phyloP scores from a whole-genome alignment of 2,888 invertebrate genomes.

The Drosophila longiperda region DNA sequence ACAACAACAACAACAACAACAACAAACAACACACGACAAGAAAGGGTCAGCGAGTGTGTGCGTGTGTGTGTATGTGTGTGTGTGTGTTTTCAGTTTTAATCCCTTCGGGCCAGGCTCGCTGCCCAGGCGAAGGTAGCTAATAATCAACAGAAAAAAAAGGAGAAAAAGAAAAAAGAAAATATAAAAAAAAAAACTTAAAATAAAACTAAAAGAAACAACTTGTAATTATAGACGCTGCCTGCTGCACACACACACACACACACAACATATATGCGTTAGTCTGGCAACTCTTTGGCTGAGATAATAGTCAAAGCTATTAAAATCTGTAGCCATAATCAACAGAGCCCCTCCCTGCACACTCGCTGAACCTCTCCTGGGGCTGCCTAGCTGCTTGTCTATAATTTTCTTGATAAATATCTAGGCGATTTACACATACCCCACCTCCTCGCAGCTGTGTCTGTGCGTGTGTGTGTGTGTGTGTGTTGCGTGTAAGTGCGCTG shows the following conservation, averaged over 20 bases:
- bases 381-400: constrained; percentile 56
- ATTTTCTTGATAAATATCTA: constrained; percentile 79
- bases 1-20: constrained; percentile 50
- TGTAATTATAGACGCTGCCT: constrained; percentile 55
- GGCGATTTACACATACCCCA: constrained; percentile 66
- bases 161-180: constrained; percentile 5
- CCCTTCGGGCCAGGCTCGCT: constrained; percentile 63
- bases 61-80: constrained; percentile 12
- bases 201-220: constrained; percentile 41
- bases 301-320: constrained; percentile 78
- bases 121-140: constrained; percentile 66
- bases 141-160: constrained; percentile 58
- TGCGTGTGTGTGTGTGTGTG: constrained; percentile 3
- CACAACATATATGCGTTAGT: constrained; percentile 57
- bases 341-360: constrained; percentile 23
- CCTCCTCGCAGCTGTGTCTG: neutral
- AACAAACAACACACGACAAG: constrained; percentile 40
- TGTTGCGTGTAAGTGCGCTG: constrained; percentile 34
- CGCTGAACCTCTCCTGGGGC: constrained; percentile 3
- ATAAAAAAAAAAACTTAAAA: constrained; percentile 17
- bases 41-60: constrained; percentile 49
- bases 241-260: constrained; percentile 8
- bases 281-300: constrained; percentile 70
- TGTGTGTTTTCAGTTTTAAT: constrained; percentile 56
- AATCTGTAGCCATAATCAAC: constrained; percentile 77